Evolutionary conservation across 2,113 vertebrate genomes (phyloP).

Genomic region (Chloropsis hardwickii): DNA sequence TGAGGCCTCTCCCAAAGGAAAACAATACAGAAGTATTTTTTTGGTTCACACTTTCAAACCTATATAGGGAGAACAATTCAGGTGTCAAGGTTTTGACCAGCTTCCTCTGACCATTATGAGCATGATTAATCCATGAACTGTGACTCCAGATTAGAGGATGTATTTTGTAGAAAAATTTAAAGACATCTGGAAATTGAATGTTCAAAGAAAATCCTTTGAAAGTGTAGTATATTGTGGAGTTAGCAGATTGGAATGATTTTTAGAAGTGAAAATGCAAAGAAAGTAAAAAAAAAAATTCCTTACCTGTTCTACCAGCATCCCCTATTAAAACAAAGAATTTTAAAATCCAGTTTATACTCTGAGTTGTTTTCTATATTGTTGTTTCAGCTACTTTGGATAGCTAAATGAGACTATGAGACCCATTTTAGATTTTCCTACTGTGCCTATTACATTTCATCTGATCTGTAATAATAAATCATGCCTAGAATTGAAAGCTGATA

Average conservation of each 20-base stretch:
- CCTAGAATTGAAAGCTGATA: not conserved
- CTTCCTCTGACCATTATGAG: not conserved
- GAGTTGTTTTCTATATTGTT: slow-evolving; percentile 14
- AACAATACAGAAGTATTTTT: not conserved
- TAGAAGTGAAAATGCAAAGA: slow-evolving; percentile 53
- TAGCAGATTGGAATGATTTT: slow-evolving; percentile 63
- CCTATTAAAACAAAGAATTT: slow-evolving; percentile 71
- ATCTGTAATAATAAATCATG: not conserved
- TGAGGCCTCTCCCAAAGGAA: not conserved
- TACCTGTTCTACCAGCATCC: slow-evolving; percentile 67
- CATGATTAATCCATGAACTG: not conserved
- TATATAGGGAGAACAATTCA: not conserved
- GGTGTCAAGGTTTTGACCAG: not conserved
- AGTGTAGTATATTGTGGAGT: slow-evolving; percentile 46
- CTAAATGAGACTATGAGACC: not conserved
- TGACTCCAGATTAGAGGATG: slow-evolving; percentile 31
- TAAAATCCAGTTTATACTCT: slow-evolving; percentile 62
- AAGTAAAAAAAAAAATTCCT: slow-evolving; percentile 59
- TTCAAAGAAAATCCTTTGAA: slow-evolving; percentile 67
- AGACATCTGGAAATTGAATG: slow-evolving; percentile 64
- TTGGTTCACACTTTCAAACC: not conserved
- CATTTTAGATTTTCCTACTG: not conserved
- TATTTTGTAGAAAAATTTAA: not conserved
- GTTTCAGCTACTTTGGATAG: slow-evolving; percentile 26
- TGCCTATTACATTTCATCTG: not conserved